A percentile compares a stretch with the other conserved stretches of the same genome.
These are phyloP conservation scores for Pholis gunnellus DNA, from an alignment of 2,113 vertebrate species.

Conservation along the genomic window DNA sequence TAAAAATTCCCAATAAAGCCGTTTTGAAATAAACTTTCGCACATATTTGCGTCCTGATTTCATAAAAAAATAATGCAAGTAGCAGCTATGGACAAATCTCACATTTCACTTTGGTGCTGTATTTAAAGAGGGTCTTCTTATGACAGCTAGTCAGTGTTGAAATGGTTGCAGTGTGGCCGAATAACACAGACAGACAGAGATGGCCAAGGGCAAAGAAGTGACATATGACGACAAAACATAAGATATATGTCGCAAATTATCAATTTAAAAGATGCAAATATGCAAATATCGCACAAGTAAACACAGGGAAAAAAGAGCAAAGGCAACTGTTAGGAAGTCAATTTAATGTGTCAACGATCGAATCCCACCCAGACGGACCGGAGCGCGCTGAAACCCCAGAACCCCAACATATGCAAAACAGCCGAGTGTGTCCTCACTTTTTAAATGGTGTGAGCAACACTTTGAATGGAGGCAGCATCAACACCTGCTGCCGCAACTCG, in stretches of 20 bases:
- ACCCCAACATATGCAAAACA: conserved; percentile 75
- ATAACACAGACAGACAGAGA: background rate
- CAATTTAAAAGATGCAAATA: background rate
- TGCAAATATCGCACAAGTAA: background rate
- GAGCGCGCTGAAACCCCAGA: conserved; percentile 53
- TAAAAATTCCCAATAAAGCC: background rate
- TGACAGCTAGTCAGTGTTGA: background rate
- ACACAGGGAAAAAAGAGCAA: conserved; percentile 7
- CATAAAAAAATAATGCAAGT: background rate
- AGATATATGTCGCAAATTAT: background rate
- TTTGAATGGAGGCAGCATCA: conserved; percentile 72
- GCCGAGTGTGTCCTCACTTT: conserved; percentile 76
- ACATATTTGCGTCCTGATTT: too few relatives aligned
- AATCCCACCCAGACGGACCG: conserved; percentile 60
- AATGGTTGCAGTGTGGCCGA: background rate
- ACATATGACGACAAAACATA: background rate
- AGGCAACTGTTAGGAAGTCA: conserved; percentile 59
- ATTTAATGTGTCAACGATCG: conserved; percentile 76
- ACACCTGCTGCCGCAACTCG: conserved; percentile 73
- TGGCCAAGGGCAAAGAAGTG: background rate
- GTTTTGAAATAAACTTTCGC: too few relatives aligned
- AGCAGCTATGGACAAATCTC: background rate
- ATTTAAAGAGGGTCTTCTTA: background rate
- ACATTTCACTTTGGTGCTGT: too few relatives aligned
- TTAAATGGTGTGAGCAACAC: conserved; percentile 85